Conservation (phyloP, 2,797 vertebrate species). For the Poeciliopsis infans region DNA sequence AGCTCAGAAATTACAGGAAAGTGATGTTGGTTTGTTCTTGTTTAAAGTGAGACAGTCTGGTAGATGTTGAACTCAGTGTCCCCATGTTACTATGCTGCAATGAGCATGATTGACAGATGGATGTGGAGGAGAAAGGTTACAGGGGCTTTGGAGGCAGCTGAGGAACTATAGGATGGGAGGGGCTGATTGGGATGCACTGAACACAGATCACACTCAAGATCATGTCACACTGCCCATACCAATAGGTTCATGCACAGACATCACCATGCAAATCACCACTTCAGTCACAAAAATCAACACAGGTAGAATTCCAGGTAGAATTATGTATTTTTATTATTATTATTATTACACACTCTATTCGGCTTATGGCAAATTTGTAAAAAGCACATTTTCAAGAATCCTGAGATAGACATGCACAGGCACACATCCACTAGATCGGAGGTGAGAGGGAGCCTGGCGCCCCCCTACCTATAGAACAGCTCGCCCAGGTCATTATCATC, state of each 20-base stretch:
- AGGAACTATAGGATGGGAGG: conserved; percentile 56
- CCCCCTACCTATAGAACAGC: conserved; percentile 55
- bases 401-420: conserved; percentile 38
- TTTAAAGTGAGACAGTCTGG: conserved; percentile 63
- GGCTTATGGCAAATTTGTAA: conserved; percentile 16
- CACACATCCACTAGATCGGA: conserved; percentile 18
- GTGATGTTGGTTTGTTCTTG: conserved; percentile 50
- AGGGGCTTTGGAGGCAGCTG: conserved; percentile 61
- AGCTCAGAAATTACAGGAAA: conserved; percentile 60
- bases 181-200: conserved; percentile 24
- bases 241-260: conserved; percentile 54
- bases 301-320: conserved; percentile 8
- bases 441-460: conserved; percentile 32
- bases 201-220: conserved; percentile 61
- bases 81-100: conserved; percentile 56
- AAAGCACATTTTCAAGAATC: conserved; percentile 36
- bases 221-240: conserved; percentile 57
- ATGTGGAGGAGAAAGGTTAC: conserved; percentile 69
- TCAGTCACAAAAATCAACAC: conserved; percentile 41
- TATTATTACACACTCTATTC: not conserved
- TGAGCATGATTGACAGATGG: conserved; percentile 73
- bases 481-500: conserved; percentile 65
- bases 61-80: conserved; percentile 61
- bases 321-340: not conserved
- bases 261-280: conserved; percentile 38